Conservation (phyloP, 1,140 invertebrate species). For the Trachelipus rathkii region DNA sequence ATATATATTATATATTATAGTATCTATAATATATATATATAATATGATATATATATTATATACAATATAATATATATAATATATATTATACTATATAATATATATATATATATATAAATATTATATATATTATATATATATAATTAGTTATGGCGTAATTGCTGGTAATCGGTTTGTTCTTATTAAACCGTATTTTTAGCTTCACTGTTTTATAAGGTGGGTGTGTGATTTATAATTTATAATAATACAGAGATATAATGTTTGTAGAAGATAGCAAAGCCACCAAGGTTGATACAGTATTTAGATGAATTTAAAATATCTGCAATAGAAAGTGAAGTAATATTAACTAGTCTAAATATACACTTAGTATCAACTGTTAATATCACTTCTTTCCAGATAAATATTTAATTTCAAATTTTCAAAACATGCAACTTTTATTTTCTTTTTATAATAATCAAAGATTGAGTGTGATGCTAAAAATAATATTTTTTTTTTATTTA, state of each 20-base stretch:
- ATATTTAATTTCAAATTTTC: neutral
- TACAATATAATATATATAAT: neutral
- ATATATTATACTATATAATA: neutral
- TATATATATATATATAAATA: neutral
- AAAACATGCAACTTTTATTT: neutral
- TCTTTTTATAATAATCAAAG: neutral
- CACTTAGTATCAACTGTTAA: neutral
- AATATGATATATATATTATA: neutral
- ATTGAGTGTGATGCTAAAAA: neutral
- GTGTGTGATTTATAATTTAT: neutral
- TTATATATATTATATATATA: neutral
- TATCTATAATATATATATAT: neutral
- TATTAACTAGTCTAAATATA: neutral
- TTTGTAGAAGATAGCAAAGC: neutral
- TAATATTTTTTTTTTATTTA: neutral
- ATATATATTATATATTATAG: neutral
- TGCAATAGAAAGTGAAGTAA: neutral
- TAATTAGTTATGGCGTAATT: constrained; percentile 1
- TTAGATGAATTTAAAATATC: neutral
- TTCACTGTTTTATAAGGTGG: neutral
- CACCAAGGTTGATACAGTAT: neutral
- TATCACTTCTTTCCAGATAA: neutral
- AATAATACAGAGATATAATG: neutral
- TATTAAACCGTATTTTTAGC: neutral
- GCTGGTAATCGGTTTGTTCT: neutral